Percentiles rank a stretch among this genome's conserved stretches.
phyloP scores from a whole-genome alignment of 2,113 vertebrate species.

The Hyaena hyaena region DNA sequence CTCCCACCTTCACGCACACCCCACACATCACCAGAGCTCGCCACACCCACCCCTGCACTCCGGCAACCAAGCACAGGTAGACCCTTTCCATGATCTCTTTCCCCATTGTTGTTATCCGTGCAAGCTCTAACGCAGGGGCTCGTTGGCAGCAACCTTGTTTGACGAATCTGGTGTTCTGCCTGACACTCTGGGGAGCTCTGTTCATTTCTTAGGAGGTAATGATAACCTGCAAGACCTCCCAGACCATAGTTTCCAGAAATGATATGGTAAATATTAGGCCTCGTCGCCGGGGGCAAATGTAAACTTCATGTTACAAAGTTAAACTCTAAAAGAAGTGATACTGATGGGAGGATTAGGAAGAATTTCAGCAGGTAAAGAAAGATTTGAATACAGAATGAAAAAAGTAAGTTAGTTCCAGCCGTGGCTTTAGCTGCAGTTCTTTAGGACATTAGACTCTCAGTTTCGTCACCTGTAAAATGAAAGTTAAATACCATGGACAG shows the following conservation, averaged over 20 bases:
- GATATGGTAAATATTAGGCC: not conserved
- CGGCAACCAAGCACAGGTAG: slow-evolving; percentile 94
- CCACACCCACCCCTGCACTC: slow-evolving; percentile 95
- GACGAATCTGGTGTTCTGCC: not conserved
- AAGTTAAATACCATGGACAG: not conserved
- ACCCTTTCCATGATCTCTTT: not conserved
- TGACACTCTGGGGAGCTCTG: not conserved
- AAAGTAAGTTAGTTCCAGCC: not conserved
- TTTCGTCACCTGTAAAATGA: not conserved
- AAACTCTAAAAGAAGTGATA: not conserved
- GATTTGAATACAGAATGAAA: not conserved
- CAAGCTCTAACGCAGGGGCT: not conserved
- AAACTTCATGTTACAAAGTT: not conserved
- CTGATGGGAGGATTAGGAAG: not conserved
- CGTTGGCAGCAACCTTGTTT: not conserved
- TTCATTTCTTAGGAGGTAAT: not conserved
- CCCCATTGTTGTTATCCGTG: not conserved
- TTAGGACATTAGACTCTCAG: not conserved
- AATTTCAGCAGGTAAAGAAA: slow-evolving; percentile 9
- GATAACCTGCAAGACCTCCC: not conserved
- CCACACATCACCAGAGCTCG: slow-evolving; percentile 96
- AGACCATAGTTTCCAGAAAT: not conserved
- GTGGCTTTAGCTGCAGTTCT: not conserved
- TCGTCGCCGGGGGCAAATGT: not conserved
- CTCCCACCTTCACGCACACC: slow-evolving; percentile 93